Conservation (phyloP, 2,113 vertebrate genomes). For the Menidia beryllina region DNA sequence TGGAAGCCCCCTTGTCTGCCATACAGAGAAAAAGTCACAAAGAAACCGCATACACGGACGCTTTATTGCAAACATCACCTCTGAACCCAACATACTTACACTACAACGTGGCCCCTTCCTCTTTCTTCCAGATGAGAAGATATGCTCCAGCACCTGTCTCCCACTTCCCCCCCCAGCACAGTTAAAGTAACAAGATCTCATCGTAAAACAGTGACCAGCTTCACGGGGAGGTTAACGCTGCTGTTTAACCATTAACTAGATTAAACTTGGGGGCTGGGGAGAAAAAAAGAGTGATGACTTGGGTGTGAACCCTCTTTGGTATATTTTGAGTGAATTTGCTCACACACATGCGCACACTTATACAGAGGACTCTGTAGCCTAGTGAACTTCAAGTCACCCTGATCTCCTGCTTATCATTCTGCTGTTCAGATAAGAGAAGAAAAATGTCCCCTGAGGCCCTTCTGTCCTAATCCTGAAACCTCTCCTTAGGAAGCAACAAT, state of each 20-base stretch:
- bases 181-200: conserved; percentile 71
- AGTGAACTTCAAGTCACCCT: conserved; percentile 67
- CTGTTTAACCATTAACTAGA: conserved; percentile 82
- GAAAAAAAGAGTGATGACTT: conserved; percentile 25
- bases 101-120: conserved; percentile 15
- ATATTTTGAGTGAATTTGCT: conserved; percentile 29
- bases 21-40: conserved; percentile 33
- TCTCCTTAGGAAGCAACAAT: conserved; percentile 13
- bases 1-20: conserved; percentile 59
- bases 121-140: conserved; percentile 45
- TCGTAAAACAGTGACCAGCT: conserved; percentile 78
- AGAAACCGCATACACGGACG: conserved; percentile 11
- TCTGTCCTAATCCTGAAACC: conserved; percentile 24
- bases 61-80: conserved; percentile 25
- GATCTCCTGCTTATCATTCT: conserved; percentile 42
- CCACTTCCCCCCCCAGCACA: conserved; percentile 55
- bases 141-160: conserved; percentile 59
- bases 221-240: conserved; percentile 69
- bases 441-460: conserved; percentile 24
- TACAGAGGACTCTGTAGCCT: conserved; percentile 25
- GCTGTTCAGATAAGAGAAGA: conserved; percentile 43
- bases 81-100: conserved; percentile 6
- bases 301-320: conserved; percentile 15
- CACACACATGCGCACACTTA: conserved; percentile 9
- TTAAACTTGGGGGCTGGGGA: conserved; percentile 57